Evolutionary conservation across 2,888 invertebrate species (phyloP).

Genomic region (Dioctria rufipes): DNA sequence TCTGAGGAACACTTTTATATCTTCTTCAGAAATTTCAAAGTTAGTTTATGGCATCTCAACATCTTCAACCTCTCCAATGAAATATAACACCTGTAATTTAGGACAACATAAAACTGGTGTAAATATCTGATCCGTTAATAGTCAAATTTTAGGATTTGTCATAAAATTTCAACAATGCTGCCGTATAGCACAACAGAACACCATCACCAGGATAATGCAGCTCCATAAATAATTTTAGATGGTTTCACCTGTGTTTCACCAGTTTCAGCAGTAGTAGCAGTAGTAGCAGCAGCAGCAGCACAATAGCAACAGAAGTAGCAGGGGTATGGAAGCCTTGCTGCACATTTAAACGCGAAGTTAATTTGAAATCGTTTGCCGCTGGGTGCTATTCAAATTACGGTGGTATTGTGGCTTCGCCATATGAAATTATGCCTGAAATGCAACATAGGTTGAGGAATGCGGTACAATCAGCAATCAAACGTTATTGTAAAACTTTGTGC

Average conservation of each 20-base stretch:
- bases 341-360: slow-evolving; percentile 41
- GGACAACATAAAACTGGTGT: slow-evolving; percentile 15
- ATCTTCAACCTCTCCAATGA: not conserved
- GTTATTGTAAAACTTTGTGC: slow-evolving; percentile 45
- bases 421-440: slow-evolving; percentile 47
- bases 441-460: slow-evolving; percentile 32
- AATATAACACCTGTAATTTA: slow-evolving; percentile 8
- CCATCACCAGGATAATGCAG: slow-evolving; percentile 13
- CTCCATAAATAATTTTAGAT: slow-evolving; percentile 38
- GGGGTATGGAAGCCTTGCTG: not conserved
- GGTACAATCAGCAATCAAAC: slow-evolving; percentile 46
- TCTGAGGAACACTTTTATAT: not conserved
- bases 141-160: slow-evolving; percentile 22
- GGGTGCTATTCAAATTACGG: slow-evolving; percentile 37
- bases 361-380: slow-evolving; percentile 28
- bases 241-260: not conserved
- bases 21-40: slow-evolving; percentile 1
- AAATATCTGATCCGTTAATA: slow-evolving; percentile 14
- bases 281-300: not conserved
- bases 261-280: not conserved
- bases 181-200: not conserved
- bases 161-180: slow-evolving; percentile 16
- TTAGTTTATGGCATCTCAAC: not conserved
- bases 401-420: slow-evolving; percentile 26
- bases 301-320: not conserved